A percentile compares a stretch with the other conserved stretches of the same genome.
Evolutionary conservation across 2,888 invertebrate species (phyloP).

Genomic region (Gari tellinella): DNA sequence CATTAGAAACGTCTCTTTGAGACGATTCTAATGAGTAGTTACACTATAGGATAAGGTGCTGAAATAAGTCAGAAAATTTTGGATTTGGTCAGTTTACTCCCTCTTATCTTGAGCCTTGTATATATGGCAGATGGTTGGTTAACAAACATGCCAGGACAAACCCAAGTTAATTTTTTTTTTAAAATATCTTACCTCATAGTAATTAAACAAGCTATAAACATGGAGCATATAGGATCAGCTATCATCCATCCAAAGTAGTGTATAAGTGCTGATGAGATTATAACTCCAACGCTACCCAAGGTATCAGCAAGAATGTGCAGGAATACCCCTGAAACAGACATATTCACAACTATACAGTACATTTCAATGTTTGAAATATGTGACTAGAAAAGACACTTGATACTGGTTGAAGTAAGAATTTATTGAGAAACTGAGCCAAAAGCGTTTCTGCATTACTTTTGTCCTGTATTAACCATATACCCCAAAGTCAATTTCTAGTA

Average conservation of each 20-base stretch:
- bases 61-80: neutral
- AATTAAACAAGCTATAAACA: slow-evolving; percentile 96
- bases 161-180: no score
- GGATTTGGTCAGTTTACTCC: neutral
- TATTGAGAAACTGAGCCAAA: no score
- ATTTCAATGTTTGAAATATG: no score
- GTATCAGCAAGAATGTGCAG: slow-evolving; percentile 98
- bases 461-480: neutral
- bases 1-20: neutral
- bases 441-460: no score
- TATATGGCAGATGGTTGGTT: no score
- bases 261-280: slow-evolving; percentile 97
- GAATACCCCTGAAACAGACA: slow-evolving; percentile 90
- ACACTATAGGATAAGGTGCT: neutral
- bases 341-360: no score
- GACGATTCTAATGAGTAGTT: neutral
- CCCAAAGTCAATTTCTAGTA: no score
- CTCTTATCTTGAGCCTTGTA: neutral
- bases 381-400: no score
- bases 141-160: no score
- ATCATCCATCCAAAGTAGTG: slow-evolving; percentile 99
- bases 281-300: slow-evolving; percentile 97
- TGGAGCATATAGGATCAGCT: slow-evolving; percentile 98
- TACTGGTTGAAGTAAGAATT: no score
- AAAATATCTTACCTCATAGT: slow-evolving; percentile 90